phyloP scores from a whole-genome alignment of 2,888 invertebrate genomes.

The Acanthococcus lagerstroemiae region DNA sequence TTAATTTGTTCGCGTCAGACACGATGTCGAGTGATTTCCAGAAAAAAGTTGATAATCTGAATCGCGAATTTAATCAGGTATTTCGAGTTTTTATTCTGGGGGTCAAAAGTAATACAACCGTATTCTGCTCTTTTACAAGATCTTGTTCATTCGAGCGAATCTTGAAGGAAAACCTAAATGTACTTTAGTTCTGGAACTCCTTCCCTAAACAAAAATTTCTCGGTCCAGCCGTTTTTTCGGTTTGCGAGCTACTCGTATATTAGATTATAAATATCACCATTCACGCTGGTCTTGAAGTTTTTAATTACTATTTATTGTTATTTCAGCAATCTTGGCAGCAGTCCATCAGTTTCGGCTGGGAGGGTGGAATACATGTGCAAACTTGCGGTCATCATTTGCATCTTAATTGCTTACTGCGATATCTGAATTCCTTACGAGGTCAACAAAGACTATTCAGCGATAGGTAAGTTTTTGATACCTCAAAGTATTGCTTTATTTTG shows the following conservation, averaged over 20 bases:
- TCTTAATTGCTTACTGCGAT: conserved; percentile 83
- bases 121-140: too few species aligned
- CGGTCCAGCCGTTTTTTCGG: too few species aligned
- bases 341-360: conserved; percentile 39
- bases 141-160: too few species aligned
- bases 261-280: neutral
- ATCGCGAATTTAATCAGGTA: conserved; percentile 64
- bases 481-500: too few species aligned
- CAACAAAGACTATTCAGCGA: conserved; percentile 65
- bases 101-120: too few species aligned
- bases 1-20: conserved; percentile 49
- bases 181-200: too few species aligned
- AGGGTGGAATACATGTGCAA: conserved; percentile 85
- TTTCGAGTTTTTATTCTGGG: conserved; percentile 36
- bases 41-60: conserved; percentile 63
- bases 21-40: conserved; percentile 66
- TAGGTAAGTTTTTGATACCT: conserved; percentile 43
- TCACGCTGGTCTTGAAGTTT: neutral
- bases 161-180: too few species aligned
- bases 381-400: conserved; percentile 97
- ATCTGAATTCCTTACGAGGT: conserved; percentile 71
- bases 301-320: too few species aligned
- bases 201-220: too few species aligned
- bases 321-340: conserved; percentile 38
- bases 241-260: too few species aligned